phyloP scores from a whole-genome alignment of 2,797 vertebrate species.

The Acropternis orthonyx region DNA sequence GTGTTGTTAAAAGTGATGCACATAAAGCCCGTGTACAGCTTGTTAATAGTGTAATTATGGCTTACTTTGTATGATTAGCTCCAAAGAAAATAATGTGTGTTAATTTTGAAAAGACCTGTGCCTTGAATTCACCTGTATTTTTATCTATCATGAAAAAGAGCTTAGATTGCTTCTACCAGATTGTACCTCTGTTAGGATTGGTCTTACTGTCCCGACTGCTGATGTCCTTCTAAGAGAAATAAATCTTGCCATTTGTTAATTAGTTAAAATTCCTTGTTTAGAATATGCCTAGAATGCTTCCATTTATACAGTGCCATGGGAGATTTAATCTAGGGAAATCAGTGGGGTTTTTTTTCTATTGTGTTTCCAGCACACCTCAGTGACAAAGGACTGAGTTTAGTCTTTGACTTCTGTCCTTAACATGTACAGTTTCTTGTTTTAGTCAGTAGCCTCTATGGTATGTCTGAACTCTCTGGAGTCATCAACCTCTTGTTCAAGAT shows the following conservation, averaged over 20 bases:
- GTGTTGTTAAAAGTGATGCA: slow-evolving; percentile 25
- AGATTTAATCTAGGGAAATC: background rate
- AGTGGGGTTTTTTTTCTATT: background rate
- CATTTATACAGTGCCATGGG: background rate
- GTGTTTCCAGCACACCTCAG: background rate
- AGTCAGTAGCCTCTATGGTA: background rate
- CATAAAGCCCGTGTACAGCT: background rate
- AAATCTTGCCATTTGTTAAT: background rate
- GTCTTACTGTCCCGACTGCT: background rate
- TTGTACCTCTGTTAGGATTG: background rate
- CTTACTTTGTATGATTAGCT: slow-evolving; percentile 60
- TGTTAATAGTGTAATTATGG: slow-evolving; percentile 31
- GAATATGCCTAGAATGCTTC: background rate
- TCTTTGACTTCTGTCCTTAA: slow-evolving; percentile 25
- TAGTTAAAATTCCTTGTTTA: background rate
- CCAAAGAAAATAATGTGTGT: slow-evolving; percentile 67
- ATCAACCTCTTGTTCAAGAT: background rate
- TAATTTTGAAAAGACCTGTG: slow-evolving; percentile 53
- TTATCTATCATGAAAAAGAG: slow-evolving; percentile 5
- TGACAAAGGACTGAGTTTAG: slow-evolving; percentile 7
- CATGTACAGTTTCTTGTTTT: background rate
- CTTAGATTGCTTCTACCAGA: background rate
- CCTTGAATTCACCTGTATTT: slow-evolving; percentile 63
- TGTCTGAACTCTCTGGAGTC: background rate
- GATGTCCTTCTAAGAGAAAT: background rate